A percentile compares a stretch with the other conserved stretches of the same genome.
These are phyloP conservation scores for Eulemur rufifrons DNA, from an alignment of 2,113 vertebrate species.

Conservation along the genomic window DNA sequence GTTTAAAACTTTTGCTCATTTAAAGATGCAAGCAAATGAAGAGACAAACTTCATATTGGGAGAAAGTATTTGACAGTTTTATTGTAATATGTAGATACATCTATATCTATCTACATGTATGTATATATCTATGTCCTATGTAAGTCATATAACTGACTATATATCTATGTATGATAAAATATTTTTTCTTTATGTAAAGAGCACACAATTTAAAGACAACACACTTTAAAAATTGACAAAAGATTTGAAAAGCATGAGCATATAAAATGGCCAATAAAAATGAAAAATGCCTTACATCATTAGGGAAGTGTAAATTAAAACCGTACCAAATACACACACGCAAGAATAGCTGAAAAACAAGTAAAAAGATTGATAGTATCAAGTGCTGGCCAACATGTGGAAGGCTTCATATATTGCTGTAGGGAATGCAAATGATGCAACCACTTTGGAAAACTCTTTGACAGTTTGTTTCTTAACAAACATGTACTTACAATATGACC, in stretches of 20 bases:
- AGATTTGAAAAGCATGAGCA: not conserved
- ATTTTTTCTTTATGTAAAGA: not conserved
- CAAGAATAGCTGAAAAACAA: not conserved
- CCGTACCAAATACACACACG: not conserved
- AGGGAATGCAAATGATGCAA: not conserved
- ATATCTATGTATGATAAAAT: not conserved
- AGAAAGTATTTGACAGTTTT: not conserved
- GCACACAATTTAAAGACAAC: not conserved
- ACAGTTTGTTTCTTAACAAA: not conserved
- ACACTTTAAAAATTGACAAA: not conserved
- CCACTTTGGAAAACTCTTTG: not conserved
- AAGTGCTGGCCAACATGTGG: not conserved
- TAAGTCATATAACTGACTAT: not conserved
- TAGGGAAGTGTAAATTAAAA: not conserved
- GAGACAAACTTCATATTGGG: not conserved
- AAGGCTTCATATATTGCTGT: not conserved
- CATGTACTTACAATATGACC: not conserved
- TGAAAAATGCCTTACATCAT: not conserved
- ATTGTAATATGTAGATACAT: not conserved
- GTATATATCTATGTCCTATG: not conserved
- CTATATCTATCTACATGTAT: not conserved
- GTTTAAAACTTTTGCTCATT: not conserved
- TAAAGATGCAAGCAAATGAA: not conserved
- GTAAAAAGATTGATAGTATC: not conserved
- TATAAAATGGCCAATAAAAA: not conserved